Evolutionary conservation across 1,140 invertebrate species (phyloP).

Genomic region (Hycleus cichorii): DNA sequence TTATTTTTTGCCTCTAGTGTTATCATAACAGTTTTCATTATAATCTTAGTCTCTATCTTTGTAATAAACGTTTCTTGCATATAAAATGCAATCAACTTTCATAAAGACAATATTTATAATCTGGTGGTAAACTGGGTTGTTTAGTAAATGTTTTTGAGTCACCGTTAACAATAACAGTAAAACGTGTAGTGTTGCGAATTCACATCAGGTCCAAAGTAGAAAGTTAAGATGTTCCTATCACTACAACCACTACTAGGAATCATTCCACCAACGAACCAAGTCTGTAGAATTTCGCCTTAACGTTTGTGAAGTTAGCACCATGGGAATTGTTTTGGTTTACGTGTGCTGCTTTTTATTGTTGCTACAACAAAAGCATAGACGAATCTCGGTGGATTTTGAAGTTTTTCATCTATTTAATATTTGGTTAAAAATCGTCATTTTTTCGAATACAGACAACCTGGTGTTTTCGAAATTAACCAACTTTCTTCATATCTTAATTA

Average conservation of each 20-base stretch:
- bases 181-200: conserved; percentile 12
- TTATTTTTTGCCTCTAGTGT: too few species aligned
- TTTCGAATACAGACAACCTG: too few species aligned
- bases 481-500: too few species aligned
- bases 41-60: too few species aligned
- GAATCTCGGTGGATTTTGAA: too few species aligned
- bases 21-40: too few species aligned
- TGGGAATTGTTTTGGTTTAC: conserved; percentile 23
- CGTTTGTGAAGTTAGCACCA: conserved; percentile 17
- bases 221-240: conserved; percentile 9
- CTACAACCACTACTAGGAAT: too few species aligned
- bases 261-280: conserved; percentile 1
- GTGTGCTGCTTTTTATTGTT: conserved; percentile 21
- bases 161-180: conserved; percentile 15
- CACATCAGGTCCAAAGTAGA: conserved; percentile 8
- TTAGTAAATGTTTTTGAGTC: conserved; percentile 11
- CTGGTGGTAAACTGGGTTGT: conserved; percentile 5
- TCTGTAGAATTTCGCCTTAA: conserved; percentile 17
- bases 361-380: neutral
- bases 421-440: too few species aligned
- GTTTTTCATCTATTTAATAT: too few species aligned
- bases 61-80: too few species aligned
- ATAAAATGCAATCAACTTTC: too few species aligned
- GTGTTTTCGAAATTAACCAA: too few species aligned
- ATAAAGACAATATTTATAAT: conserved; percentile 18